Evolutionary conservation across 2,888 invertebrate species (phyloP).

Genomic region (Mythimna vitellina): DNA sequence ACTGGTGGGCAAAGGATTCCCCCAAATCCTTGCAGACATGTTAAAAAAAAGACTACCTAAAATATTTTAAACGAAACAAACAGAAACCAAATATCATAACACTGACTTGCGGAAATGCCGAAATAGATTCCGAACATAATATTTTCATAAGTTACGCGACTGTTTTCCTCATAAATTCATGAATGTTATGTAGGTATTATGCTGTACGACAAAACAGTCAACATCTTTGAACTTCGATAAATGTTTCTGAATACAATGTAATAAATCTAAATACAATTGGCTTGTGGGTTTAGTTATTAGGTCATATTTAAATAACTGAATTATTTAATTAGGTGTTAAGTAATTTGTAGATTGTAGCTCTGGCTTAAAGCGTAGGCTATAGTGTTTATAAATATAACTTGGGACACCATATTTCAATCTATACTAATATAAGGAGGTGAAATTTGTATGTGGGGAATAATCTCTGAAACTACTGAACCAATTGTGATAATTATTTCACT

Average conservation of each 20-base stretch:
- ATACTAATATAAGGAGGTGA: too few relatives aligned
- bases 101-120: slow-evolving; percentile 22
- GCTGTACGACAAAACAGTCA: neutral
- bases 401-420: too few relatives aligned
- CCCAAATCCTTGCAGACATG: too few relatives aligned
- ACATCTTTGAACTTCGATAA: slow-evolving; percentile 19
- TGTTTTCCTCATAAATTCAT: slow-evolving; percentile 18
- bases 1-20: too few relatives aligned
- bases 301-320: neutral
- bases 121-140: slow-evolving; percentile 47
- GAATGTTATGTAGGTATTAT: slow-evolving; percentile 4
- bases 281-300: neutral
- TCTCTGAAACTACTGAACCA: too few relatives aligned
- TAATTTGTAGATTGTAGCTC: too few relatives aligned
- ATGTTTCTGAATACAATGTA: slow-evolving; percentile 11
- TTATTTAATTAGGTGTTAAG: too few relatives aligned
- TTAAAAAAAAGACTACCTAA: neutral
- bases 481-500: too few relatives aligned
- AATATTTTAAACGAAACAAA: slow-evolving; percentile 1
- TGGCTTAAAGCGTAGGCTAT: too few relatives aligned
- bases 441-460: too few relatives aligned
- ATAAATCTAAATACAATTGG: slow-evolving; percentile 8
- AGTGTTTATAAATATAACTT: too few relatives aligned
- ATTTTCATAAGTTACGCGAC: slow-evolving; percentile 18
- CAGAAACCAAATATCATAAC: neutral